These are phyloP conservation scores for Drosophila mimica DNA, from an alignment of 2,888 invertebrate species.

Conservation along the genomic window DNA sequence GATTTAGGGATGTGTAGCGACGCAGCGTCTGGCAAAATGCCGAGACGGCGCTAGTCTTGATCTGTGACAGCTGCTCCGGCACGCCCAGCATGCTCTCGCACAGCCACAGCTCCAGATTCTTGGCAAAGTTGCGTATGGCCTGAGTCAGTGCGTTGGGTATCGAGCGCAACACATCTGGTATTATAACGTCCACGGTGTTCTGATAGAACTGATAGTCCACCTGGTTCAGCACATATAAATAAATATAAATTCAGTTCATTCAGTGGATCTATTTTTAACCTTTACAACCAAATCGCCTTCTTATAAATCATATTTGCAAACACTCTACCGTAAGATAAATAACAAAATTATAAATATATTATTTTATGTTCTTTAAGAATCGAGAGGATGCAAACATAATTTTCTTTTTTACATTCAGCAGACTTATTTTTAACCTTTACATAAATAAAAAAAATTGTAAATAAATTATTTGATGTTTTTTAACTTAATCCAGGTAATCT, in stretches of 20 bases:
- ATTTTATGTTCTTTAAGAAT: background rate
- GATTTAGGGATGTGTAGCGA: constrained; percentile 98
- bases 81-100: constrained; percentile 94
- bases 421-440: background rate
- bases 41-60: constrained; percentile 93
- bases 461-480: background rate
- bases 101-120: constrained; percentile 95
- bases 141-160: constrained; percentile 98
- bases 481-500: background rate
- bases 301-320: background rate
- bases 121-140: constrained; percentile 95
- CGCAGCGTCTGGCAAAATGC: constrained; percentile 97
- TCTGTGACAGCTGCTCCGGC: constrained; percentile 91
- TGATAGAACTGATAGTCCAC: constrained; percentile 98
- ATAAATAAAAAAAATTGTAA: background rate
- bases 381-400: background rate
- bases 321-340: background rate
- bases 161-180: constrained; percentile 97
- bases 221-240: constrained; percentile 44
- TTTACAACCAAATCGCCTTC: background rate
- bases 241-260: background rate
- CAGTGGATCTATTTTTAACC: background rate
- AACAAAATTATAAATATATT: background rate
- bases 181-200: constrained; percentile 96
- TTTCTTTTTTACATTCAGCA: background rate